Evolutionary conservation across 2,113 vertebrate species (phyloP), one percentile per base, ranked within the genome.

Genomic region (Hemiprocne comata): DNA sequence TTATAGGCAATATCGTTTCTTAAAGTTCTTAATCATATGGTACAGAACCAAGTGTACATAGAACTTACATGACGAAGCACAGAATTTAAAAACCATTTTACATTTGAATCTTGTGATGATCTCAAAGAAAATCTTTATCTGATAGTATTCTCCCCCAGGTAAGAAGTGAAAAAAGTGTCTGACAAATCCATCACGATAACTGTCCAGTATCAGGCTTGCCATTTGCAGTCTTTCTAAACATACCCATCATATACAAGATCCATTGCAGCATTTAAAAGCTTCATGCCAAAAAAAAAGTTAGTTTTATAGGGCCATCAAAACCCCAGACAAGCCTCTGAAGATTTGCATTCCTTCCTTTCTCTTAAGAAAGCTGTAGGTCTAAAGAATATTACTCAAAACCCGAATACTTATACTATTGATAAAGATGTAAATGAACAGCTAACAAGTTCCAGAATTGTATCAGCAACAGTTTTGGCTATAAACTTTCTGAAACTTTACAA

Each of bases 271-370:
- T 84, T 86, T 90, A 78, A 92, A 84, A 53, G 64, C 31, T 88
- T 83, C 13, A 13, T 73, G n/a, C 48, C 29, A 89, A 71, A 20
- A 0, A 89, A 71, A 88, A 87, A 71, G 3, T 26, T 9, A 54
- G 54, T 61, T 91, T 93, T 94, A 83, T 36, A 74, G 44, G 57
- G 77, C 66, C 62, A 91, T 85, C 77, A 75, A 89, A 95, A 91
- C 28, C 28, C 36, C 67, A 86, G 34, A 93, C 46, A 28, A 93
- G 77, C 29, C 74, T 85, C 42, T 46, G 50, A 89, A 78, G 87
- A 91, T 66, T 16, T 78, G n/a, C 77, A 72, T 83, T 90, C 69
- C 20, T 77, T 90, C 34, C 62, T 65, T 25, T 50, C 15, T 54
- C 18, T 55, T 89, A 86, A 85, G 36, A 93, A 93, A 93, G 60